phyloP scores from a whole-genome alignment of 1,140 invertebrate genomes.

The Limonius californicus region DNA sequence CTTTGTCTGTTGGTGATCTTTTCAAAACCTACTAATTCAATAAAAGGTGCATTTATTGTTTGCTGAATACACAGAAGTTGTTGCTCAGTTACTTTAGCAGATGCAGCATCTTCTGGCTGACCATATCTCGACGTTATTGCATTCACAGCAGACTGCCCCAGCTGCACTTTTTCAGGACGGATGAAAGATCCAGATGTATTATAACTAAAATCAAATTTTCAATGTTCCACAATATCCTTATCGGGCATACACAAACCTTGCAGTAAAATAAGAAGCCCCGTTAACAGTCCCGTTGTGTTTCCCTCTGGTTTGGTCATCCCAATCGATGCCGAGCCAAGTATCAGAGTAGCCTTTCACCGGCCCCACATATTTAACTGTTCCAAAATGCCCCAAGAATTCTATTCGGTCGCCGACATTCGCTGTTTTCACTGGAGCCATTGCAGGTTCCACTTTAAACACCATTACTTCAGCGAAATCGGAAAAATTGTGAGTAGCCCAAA shows the following conservation, averaged over 20 bases:
- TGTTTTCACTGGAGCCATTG: constrained; percentile 5
- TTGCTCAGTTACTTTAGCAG: constrained; percentile 56
- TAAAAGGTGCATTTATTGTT: constrained; percentile 70
- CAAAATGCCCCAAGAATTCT: constrained; percentile 43
- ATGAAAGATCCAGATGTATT: constrained; percentile 81
- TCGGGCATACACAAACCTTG: constrained; percentile 58
- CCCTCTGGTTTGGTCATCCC: constrained; percentile 82
- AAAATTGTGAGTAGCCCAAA: not conserved
- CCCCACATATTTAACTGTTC: constrained; percentile 52
- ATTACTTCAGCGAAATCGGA: not conserved
- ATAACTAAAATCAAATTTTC: constrained; percentile 46
- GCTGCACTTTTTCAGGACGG: constrained; percentile 72
- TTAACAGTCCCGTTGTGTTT: constrained; percentile 87
- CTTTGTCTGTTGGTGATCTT: constrained; percentile 78
- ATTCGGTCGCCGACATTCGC: constrained; percentile 36
- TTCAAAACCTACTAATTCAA: constrained; percentile 85
- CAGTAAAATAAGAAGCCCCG: constrained; percentile 76
- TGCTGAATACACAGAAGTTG: constrained; percentile 60
- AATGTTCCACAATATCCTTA: too few species aligned
- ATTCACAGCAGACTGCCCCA: constrained; percentile 63
- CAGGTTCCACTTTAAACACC: constrained; percentile 6
- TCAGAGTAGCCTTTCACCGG: constrained; percentile 54
- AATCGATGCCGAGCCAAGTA: constrained; percentile 87
- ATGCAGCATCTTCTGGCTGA: constrained; percentile 55
- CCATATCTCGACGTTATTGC: constrained; percentile 75